Conservation (phyloP, 2,888 invertebrate species). For the Strigamia crassipes region DNA sequence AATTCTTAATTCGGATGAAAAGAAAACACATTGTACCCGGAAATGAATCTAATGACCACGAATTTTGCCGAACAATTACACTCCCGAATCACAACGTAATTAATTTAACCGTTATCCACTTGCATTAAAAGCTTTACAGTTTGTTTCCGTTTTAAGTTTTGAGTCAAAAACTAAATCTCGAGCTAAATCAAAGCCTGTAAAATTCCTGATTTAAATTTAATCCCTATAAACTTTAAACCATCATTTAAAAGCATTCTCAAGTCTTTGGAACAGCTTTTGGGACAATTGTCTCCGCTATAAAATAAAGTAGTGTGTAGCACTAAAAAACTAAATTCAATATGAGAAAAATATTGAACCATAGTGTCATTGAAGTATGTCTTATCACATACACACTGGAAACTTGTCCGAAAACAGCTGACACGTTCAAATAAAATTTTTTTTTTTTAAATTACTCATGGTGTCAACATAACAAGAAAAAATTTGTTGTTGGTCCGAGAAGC, state of each 20-base stretch:
- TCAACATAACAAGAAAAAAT: neutral
- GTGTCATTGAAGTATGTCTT: neutral
- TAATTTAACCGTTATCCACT: too few relatives aligned
- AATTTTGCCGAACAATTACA: too few relatives aligned
- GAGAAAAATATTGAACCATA: neutral
- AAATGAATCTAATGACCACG: too few relatives aligned
- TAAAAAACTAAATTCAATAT: neutral
- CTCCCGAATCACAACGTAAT: too few relatives aligned
- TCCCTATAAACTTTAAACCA: neutral
- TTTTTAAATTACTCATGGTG: neutral
- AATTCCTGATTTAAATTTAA: too few relatives aligned
- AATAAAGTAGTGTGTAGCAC: neutral
- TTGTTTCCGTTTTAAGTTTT: too few relatives aligned
- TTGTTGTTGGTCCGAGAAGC: neutral
- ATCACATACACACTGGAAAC: neutral
- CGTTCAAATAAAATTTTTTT: neutral
- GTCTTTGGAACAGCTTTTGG: neutral
- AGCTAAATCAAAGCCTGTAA: too few relatives aligned
- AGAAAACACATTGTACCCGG: too few relatives aligned
- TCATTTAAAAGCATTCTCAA: neutral
- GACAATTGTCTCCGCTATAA: neutral
- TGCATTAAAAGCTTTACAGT: too few relatives aligned
- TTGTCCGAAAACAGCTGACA: neutral
- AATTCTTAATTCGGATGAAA: too few relatives aligned
- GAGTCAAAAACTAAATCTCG: too few relatives aligned